Percentiles rank a stretch among this genome's conserved stretches.
These are phyloP conservation scores for Petrophora chlorosata DNA, from an alignment of 2,888 invertebrate species.

Conservation along the genomic window DNA sequence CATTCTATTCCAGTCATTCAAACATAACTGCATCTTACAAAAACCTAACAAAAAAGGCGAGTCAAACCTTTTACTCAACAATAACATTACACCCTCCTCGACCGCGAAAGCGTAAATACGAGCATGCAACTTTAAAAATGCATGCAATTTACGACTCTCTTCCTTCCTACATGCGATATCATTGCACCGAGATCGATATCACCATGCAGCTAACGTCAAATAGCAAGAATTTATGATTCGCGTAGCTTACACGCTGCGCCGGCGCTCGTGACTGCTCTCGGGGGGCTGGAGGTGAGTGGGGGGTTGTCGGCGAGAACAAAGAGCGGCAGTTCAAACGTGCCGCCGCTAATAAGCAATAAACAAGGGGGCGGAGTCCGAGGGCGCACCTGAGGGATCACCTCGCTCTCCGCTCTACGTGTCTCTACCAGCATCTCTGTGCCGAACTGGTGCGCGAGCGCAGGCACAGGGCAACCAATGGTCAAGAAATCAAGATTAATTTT, in stretches of 20 bases:
- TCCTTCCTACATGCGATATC: conserved; percentile 74
- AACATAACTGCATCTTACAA: not conserved
- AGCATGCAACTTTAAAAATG: conserved; percentile 37
- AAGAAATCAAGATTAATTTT: no score
- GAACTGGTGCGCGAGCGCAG: conserved; percentile 38
- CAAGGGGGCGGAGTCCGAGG: conserved; percentile 80
- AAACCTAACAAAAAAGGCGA: not conserved
- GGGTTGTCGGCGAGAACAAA: conserved; percentile 78
- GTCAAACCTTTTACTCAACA: not conserved
- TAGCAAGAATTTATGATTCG: conserved; percentile 80
- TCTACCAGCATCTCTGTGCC: conserved; percentile 34
- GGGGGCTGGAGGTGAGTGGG: conserved; percentile 41
- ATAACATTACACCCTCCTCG: conserved; percentile 8
- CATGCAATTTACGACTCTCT: conserved; percentile 60
- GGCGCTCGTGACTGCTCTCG: conserved; percentile 70
- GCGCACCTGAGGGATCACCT: conserved; percentile 80
- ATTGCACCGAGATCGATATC: conserved; percentile 77
- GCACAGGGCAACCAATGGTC: conserved; percentile 28
- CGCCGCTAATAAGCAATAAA: conserved; percentile 84
- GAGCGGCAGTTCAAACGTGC: conserved; percentile 78
- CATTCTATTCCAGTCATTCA: no score
- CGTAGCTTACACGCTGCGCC: conserved; percentile 69
- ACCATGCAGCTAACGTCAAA: conserved; percentile 76
- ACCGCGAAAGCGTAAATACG: conserved; percentile 19
- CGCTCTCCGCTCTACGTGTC: conserved; percentile 52